These are phyloP conservation scores for Rhagonycha lutea DNA, from an alignment of 2,888 invertebrate species.

Conservation along the genomic window DNA sequence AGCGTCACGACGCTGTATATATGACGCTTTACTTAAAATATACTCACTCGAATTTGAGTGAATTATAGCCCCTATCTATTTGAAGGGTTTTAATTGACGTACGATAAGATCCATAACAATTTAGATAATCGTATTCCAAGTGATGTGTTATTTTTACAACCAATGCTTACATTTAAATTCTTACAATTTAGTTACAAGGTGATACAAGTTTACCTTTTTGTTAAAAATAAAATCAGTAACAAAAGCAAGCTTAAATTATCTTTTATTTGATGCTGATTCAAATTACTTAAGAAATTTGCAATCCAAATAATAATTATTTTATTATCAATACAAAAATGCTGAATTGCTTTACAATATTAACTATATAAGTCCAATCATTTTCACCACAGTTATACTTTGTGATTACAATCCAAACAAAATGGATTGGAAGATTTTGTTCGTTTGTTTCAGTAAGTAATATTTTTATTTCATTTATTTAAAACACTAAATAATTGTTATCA, in stretches of 20 bases:
- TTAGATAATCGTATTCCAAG: slow-evolving; percentile 13
- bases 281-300: slow-evolving; percentile 1
- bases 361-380: slow-evolving; percentile 30
- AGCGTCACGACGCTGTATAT: slow-evolving; percentile 46
- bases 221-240: slow-evolving; percentile 1
- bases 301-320: neutral
- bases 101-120: slow-evolving; percentile 14
- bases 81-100: slow-evolving; percentile 21
- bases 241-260: slow-evolving; percentile 13
- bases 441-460: slow-evolving; percentile 48
- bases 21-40: slow-evolving; percentile 40
- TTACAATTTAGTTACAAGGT: neutral
- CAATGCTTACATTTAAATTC: neutral
- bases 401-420: slow-evolving; percentile 43
- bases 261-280: slow-evolving; percentile 15
- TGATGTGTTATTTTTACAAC: slow-evolving; percentile 3
- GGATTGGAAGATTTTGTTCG: slow-evolving; percentile 50
- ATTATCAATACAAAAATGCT: slow-evolving; percentile 29
- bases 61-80: slow-evolving; percentile 17
- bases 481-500: neutral
- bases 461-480: neutral
- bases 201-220: neutral
- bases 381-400: slow-evolving; percentile 25
- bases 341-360: slow-evolving; percentile 26
- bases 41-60: slow-evolving; percentile 35